Percentiles rank a stretch among this genome's conserved stretches.
Evolutionary conservation across 2,797 vertebrate genomes (phyloP).

Genomic region (Spea hammondii): DNA sequence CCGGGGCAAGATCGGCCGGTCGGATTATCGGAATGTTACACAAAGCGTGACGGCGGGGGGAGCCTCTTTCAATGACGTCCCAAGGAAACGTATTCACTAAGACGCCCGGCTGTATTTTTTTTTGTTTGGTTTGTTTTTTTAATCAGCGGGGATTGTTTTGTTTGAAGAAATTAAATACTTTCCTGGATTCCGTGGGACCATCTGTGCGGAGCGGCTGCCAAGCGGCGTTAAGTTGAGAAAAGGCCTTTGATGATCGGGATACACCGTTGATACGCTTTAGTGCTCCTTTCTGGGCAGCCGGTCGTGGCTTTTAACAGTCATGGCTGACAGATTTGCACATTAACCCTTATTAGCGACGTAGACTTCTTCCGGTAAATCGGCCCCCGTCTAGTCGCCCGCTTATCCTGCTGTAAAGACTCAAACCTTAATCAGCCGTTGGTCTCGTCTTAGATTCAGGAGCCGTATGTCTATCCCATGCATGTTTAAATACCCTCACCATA

Average conservation of each 20-base stretch:
- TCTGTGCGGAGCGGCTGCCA: conserved; percentile 43
- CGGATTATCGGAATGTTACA: conserved; percentile 6
- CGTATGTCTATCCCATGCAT: too few relatives aligned
- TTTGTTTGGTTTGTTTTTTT: not conserved
- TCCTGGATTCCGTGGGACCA: conserved; percentile 38
- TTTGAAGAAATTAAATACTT: conserved; percentile 42
- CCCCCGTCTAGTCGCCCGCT: too few relatives aligned
- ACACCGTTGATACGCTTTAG: conserved; percentile 31
- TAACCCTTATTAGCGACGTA: too few relatives aligned
- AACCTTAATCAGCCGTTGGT: too few relatives aligned
- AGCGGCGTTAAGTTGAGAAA: conserved; percentile 18
- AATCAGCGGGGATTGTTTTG: conserved; percentile 36
- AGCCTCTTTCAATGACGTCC: conserved; percentile 12
- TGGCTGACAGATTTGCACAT: conserved; percentile 12
- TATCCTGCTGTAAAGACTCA: too few relatives aligned
- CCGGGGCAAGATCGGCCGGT: too few relatives aligned
- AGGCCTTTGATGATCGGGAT: conserved; percentile 17
- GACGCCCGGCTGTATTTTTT: not conserved
- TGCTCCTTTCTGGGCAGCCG: conserved; percentile 12
- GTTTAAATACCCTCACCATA: too few relatives aligned
- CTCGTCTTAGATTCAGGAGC: too few relatives aligned
- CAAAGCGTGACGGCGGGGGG: conserved; percentile 11
- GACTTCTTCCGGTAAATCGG: too few relatives aligned
- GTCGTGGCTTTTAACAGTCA: conserved; percentile 17
- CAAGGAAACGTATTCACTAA: conserved; percentile 28